Conservation (phyloP, 2,113 vertebrate genomes). For the Struthidea cinerea region DNA sequence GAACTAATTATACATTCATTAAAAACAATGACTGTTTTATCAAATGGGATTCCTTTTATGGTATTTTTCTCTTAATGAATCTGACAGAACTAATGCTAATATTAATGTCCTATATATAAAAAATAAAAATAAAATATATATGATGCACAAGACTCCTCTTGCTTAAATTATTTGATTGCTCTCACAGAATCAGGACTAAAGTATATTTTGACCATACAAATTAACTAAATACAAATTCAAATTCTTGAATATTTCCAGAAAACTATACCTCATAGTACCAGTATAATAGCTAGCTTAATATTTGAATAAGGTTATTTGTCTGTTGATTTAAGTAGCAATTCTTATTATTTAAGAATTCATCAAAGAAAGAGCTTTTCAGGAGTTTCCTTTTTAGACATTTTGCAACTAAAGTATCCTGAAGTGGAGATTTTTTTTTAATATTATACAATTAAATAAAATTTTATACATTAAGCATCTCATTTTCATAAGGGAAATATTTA, state of each 20-base stretch:
- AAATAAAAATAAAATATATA: not conserved
- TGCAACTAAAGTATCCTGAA: not conserved
- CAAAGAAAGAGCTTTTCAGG: not conserved
- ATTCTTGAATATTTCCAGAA: not conserved
- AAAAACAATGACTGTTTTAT: conserved; percentile 8
- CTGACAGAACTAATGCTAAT: not conserved
- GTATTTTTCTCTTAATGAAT: not conserved
- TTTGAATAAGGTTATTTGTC: not conserved
- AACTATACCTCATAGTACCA: not conserved
- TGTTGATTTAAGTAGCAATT: not conserved
- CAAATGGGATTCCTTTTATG: not conserved
- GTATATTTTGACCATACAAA: not conserved
- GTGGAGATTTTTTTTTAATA: not conserved
- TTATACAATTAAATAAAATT: not conserved
- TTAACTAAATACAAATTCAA: not conserved
- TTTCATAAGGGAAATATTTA: conserved; percentile 52
- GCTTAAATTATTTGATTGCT: not conserved
- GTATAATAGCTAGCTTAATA: not conserved
- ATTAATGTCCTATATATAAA: not conserved
- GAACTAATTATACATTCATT: not conserved
- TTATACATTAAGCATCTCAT: not conserved
- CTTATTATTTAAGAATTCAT: not conserved
- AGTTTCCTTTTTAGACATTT: not conserved
- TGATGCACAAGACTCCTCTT: not conserved
- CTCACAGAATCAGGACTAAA: not conserved